Evolutionary conservation across 2,797 vertebrate genomes (phyloP).

Genomic region (Poecilia velifera): DNA sequence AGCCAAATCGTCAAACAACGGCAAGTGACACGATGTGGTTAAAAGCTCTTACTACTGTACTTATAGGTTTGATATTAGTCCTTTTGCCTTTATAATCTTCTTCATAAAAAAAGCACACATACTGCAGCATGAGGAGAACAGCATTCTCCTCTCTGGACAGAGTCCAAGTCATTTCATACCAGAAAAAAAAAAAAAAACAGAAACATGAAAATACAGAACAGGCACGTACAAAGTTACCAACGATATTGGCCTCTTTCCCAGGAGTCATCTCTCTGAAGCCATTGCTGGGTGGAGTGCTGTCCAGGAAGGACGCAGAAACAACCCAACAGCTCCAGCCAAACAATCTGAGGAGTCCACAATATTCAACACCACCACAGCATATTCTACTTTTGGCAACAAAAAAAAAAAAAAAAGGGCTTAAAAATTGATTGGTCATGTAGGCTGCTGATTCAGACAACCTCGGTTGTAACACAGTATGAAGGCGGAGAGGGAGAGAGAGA

Average conservation of each 20-base stretch:
- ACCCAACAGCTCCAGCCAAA: constrained; percentile 29
- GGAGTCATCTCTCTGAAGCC: constrained; percentile 43
- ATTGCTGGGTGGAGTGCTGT: constrained; percentile 29
- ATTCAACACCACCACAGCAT: constrained; percentile 56
- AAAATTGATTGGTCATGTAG: constrained; percentile 86
- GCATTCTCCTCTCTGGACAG: constrained; percentile 54
- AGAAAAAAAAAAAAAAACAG: constrained; percentile 3
- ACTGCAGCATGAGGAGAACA: constrained; percentile 69
- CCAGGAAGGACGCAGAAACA: constrained; percentile 22
- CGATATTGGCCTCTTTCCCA: constrained; percentile 58
- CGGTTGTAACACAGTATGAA: constrained; percentile 54
- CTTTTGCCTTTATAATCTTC: constrained; percentile 58
- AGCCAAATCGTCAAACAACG: constrained; percentile 56
- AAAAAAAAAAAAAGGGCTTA: constrained; percentile 66
- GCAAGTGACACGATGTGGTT: constrained; percentile 61
- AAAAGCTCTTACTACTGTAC: constrained; percentile 60
- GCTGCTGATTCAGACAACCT: constrained; percentile 55
- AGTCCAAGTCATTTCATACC: constrained; percentile 41
- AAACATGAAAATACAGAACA: constrained; percentile 44
- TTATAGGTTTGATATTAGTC: constrained; percentile 56
- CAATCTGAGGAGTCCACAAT: constrained; percentile 46
- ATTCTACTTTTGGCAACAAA: constrained; percentile 90
- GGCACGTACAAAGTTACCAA: constrained; percentile 73
- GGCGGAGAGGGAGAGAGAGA: constrained; percentile 60
- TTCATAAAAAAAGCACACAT: constrained; percentile 68